These are phyloP conservation scores for Metaphire vulgaris DNA, from an alignment of 1,140 invertebrate species.

Conservation along the genomic window DNA sequence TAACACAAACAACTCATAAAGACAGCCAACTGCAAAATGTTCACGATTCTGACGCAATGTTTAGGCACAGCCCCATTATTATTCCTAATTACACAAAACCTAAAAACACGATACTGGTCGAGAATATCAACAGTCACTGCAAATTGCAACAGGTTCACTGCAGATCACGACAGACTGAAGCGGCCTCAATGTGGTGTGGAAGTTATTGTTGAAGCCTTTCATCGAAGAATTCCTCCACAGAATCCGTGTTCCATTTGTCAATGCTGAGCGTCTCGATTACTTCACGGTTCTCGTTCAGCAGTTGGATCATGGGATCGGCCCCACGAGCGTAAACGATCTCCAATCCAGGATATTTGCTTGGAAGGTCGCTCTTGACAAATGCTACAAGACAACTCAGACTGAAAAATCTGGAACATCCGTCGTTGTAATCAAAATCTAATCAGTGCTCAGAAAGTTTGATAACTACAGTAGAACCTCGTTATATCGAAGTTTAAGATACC, in stretches of 20 bases:
- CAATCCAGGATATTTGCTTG: constrained; percentile 77
- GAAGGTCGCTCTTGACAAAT: constrained; percentile 81
- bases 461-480: no score
- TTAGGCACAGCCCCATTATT: background rate
- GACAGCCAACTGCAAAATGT: background rate
- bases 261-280: constrained; percentile 69
- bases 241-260: constrained; percentile 94
- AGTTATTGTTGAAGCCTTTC: constrained; percentile 62
- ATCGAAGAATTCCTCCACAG: constrained; percentile 84
- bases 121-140: background rate
- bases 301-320: constrained; percentile 82
- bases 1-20: background rate
- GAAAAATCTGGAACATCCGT: background rate
- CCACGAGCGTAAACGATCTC: constrained; percentile 82
- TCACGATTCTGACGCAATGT: background rate
- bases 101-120: background rate
- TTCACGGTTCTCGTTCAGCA: constrained; percentile 62
- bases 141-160: background rate
- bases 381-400: constrained; percentile 54
- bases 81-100: background rate
- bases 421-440: background rate
- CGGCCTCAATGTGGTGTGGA: background rate
- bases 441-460: background rate
- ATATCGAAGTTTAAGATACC: no score
- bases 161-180: background rate